These are phyloP conservation scores for Panthera tigris DNA, from an alignment of 2,113 vertebrate species.

Conservation along the genomic window DNA sequence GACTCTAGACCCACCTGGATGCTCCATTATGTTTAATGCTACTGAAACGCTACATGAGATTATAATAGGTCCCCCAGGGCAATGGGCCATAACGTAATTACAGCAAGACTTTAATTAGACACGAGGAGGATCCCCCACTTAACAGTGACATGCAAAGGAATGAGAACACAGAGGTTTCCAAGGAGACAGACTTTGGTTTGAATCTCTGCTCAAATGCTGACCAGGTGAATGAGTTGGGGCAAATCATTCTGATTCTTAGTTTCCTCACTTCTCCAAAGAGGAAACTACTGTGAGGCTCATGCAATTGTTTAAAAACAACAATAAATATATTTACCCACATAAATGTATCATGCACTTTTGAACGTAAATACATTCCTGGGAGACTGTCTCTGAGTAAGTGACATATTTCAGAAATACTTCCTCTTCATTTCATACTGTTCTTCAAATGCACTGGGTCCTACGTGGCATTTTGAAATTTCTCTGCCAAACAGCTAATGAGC, in stretches of 20 bases:
- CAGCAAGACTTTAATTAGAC: not conserved
- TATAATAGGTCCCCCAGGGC: not conserved
- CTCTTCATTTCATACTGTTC: not conserved
- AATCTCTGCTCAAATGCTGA: not conserved
- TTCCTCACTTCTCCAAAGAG: not conserved
- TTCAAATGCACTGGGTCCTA: not conserved
- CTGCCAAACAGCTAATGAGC: not conserved
- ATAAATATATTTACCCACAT: not conserved
- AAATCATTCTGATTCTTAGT: not conserved
- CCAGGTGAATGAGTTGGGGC: not conserved
- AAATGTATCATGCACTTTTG: not conserved
- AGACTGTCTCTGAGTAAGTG: not conserved
- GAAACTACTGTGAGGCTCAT: not conserved
- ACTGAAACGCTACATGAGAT: not conserved
- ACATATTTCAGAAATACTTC: not conserved
- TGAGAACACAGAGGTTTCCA: not conserved
- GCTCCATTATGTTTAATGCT: not conserved
- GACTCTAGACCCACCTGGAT: not conserved
- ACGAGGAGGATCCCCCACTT: not conserved
- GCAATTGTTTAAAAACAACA: not conserved
- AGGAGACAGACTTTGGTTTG: not conserved
- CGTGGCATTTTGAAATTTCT: not conserved
- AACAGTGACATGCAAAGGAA: fast-evolving
- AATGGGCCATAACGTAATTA: not conserved
- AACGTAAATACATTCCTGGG: not conserved